Evolutionary conservation across 2,888 invertebrate genomes (phyloP), one percentile per base, ranked within the genome.

Genomic region (Adelognathus sp.): DNA sequence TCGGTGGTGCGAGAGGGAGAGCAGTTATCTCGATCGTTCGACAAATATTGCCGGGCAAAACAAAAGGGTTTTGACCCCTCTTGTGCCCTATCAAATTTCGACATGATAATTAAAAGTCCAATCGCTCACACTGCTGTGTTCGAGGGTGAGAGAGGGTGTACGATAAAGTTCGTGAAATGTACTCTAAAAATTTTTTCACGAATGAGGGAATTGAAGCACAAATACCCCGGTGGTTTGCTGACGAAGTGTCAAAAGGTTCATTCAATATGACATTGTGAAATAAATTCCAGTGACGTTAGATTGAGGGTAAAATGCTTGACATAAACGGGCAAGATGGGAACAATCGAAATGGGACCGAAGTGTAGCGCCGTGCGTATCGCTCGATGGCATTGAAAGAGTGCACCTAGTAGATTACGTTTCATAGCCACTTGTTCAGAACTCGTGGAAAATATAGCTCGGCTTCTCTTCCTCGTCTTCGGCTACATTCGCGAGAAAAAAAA

Each of bases 101-200:
- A 36, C 70, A 46, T 52, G 72, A 78, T 73, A 80, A 79, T 81
- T 73, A 79, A 83, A 81, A 75, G 70, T 66, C 44, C 11, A 27
- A 41, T 27, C 29, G 18, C 44, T 18, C 24, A n/a, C n/a, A n/a
- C n/a, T n/a, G n/a, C n/a, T n/a, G n/a, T n/a, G n/a, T n/a, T n/a
- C n/a, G n/a, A n/a, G n/a, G 31, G n/a, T 41, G 54, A 29, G 11
- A 39, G 24, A 27, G 21, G 29, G 69, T 4, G 9, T 9, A 9
- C 64, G 27, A 31, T 31, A 36, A 70, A 61, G 21, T 31, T n/a
- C 27, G 36, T 9, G 69, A 56, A 75, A 46, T 61, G 24, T 18
- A 21, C 46, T 18, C 6, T 33, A 24, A 41, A 46, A 70, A 64
- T 70, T 76, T n/a, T n/a, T 76, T 16, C 36, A 36, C 46, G 58